Evolutionary conservation across 2,888 invertebrate species (phyloP).

Genomic region (Synergus laeviventris): DNA sequence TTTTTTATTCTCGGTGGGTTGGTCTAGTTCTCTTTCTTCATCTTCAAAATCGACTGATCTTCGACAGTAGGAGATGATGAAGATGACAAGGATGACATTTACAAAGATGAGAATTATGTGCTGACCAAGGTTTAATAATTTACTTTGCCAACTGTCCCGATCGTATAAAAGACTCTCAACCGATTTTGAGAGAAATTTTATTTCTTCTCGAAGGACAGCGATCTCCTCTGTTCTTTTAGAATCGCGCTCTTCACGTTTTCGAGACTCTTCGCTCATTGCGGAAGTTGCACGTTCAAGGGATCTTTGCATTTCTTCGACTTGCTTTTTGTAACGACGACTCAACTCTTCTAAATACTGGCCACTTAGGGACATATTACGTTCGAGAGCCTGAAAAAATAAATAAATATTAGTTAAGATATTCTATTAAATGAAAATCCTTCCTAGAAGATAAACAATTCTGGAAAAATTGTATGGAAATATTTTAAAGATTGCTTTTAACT

Average conservation of each 20-base stretch:
- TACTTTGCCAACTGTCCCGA: constrained; percentile 81
- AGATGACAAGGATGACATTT: constrained; percentile 76
- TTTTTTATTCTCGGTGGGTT: constrained; percentile 8
- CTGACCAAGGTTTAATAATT: constrained; percentile 78
- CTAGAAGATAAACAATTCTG: too few species aligned
- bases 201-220: constrained; percentile 81
- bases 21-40: constrained; percentile 69
- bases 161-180: constrained; percentile 81
- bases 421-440: neutral
- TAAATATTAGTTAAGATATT: neutral
- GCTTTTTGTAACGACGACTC: constrained; percentile 95
- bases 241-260: constrained; percentile 85
- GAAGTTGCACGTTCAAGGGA: constrained; percentile 87
- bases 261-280: constrained; percentile 84
- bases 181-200: constrained; percentile 80
- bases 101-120: constrained; percentile 77
- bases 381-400: constrained; percentile 84
- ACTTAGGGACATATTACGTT: constrained; percentile 97
- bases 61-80: constrained; percentile 78
- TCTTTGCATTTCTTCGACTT: constrained; percentile 96
- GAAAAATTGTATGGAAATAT: neutral
- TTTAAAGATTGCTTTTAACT: neutral
- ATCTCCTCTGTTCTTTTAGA: constrained; percentile 88
- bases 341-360: constrained; percentile 97
- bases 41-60: constrained; percentile 70